Conservation (phyloP, 2,113 vertebrate genomes). For the Antigone vipio region DNA sequence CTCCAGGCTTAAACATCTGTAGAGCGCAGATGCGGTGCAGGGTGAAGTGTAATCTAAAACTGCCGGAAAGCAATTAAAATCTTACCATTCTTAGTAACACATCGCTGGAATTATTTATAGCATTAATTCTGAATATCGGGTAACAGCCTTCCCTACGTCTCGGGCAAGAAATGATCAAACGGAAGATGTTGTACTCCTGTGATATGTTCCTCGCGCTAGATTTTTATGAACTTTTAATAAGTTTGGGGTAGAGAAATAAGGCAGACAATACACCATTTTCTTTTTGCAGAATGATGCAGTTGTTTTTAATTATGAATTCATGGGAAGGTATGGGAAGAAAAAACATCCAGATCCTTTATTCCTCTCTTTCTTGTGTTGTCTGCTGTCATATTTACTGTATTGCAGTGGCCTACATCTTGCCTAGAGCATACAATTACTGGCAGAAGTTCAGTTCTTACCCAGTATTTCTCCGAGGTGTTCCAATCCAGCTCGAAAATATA, state of each 20-base stretch:
- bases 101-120: background rate
- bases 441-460: background rate
- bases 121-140: background rate
- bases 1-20: conserved; percentile 66
- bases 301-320: background rate
- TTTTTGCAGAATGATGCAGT: background rate
- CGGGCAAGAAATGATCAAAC: background rate
- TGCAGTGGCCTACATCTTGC: background rate
- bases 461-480: background rate
- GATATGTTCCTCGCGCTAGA: background rate
- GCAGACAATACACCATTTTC: background rate
- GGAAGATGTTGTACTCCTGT: background rate
- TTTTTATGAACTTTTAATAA: background rate
- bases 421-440: background rate
- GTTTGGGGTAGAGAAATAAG: background rate
- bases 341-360: background rate
- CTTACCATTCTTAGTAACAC: conserved; percentile 50
- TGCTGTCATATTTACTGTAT: background rate
- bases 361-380: background rate
- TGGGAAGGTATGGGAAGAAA: background rate
- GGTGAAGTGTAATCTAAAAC: conserved; percentile 49
- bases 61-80: conserved; percentile 63
- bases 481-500: background rate
- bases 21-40: conserved; percentile 48
- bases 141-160: background rate